Evolutionary conservation across 92 coral and sea anemone genomes (phyloP).

Genomic region (Paragorgia papillata): DNA sequence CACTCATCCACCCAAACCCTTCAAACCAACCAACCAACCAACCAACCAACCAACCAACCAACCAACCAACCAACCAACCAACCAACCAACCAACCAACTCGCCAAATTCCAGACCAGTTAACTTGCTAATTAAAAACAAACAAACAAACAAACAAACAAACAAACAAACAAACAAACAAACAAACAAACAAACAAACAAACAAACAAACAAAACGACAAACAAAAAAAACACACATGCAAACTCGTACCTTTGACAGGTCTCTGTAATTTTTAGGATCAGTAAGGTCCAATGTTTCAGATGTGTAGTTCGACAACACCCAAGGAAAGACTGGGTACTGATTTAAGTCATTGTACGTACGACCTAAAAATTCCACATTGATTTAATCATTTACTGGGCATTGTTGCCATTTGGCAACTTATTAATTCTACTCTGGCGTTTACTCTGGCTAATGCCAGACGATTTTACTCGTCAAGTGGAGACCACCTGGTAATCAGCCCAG

Average conservation of each 20-base stretch:
- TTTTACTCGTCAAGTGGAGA: no score
- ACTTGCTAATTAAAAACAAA: no score
- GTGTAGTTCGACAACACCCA: constrained; percentile 92
- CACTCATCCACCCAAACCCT: no score
- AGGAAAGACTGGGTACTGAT: constrained; percentile 99
- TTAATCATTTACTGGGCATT: not conserved
- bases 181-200: not conserved
- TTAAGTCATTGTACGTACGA: constrained; percentile 90
- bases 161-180: not conserved
- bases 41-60: no score
- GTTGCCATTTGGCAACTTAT: no score
- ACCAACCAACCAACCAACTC: not conserved
- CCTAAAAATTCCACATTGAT: constrained; percentile 51
- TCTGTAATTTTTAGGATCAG: constrained; percentile 78
- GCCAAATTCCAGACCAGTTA: no score
- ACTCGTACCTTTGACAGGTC: constrained; percentile 84
- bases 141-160: no score
- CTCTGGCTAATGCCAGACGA: no score
- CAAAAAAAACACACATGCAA: not conserved
- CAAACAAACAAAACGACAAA: not conserved
- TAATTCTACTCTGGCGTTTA: no score
- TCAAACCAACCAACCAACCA: not conserved
- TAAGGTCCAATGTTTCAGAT: constrained; percentile 77
- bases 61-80: no score
- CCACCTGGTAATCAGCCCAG: no score